Evolutionary conservation across 2,113 vertebrate species (phyloP).

Genomic region (Octodon degus): DNA sequence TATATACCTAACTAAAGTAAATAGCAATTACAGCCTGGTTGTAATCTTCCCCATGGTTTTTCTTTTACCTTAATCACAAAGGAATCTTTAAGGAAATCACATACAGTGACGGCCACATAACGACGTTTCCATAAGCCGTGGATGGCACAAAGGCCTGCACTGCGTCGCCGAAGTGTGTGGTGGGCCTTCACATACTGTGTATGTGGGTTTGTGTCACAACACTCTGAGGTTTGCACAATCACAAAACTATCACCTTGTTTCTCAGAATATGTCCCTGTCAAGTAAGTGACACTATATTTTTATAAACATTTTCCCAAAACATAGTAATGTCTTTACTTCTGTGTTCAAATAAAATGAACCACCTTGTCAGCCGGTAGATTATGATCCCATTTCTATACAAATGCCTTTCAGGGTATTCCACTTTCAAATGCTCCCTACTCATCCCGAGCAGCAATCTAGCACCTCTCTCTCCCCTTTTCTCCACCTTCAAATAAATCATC

Average conservation of each 20-base stretch:
- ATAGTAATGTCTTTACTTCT: background rate
- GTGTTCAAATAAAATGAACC: conserved; percentile 39
- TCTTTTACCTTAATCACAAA: conserved; percentile 49
- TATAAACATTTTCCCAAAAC: conserved; percentile 13
- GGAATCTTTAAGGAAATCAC: conserved; percentile 34
- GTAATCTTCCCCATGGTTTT: background rate
- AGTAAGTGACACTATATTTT: background rate
- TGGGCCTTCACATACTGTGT: too few relatives aligned
- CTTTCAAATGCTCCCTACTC: too few relatives aligned
- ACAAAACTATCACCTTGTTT: background rate
- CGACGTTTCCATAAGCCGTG: background rate
- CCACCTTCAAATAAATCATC: too few relatives aligned
- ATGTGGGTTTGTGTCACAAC: too few relatives aligned
- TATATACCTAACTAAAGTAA: conserved; percentile 46
- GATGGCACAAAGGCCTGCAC: background rate
- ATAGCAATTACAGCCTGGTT: background rate
- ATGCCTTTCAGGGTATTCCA: too few relatives aligned
- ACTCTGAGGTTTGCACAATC: background rate
- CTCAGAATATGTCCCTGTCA: background rate
- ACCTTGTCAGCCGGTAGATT: background rate
- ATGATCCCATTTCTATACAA: background rate
- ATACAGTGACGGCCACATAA: background rate
- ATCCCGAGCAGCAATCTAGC: too few relatives aligned
- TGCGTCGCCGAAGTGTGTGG: too few relatives aligned
- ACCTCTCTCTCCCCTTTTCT: too few relatives aligned